Evolutionary conservation across 2,888 invertebrate species (phyloP).

Genomic region (Gerris lacustris): DNA sequence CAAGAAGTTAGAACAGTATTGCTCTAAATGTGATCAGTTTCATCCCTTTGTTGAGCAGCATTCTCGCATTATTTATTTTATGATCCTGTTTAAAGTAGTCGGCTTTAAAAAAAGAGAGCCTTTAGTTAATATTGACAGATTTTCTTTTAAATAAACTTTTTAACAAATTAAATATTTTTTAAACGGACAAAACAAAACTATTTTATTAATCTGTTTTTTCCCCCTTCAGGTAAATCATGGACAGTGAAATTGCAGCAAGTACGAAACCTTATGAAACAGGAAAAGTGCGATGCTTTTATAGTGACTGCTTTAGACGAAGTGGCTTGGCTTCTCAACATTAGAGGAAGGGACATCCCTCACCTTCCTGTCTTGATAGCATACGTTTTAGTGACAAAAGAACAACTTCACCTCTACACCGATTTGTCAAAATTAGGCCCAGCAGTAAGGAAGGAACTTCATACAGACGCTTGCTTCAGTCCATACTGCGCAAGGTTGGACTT

Average conservation of each 20-base stretch:
- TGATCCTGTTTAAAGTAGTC: no score
- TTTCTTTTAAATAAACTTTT: no score
- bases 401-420: slow-evolving; percentile 58
- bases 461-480: slow-evolving; percentile 47
- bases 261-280: slow-evolving; percentile 47
- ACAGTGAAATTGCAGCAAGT: slow-evolving; percentile 58
- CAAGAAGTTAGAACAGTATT: no score
- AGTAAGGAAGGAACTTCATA: slow-evolving; percentile 40
- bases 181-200: no score
- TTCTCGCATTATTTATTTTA: no score
- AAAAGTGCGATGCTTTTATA: slow-evolving; percentile 63
- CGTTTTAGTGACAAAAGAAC: slow-evolving; percentile 51
- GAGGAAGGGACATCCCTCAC: slow-evolving; percentile 71
- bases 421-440: slow-evolving; percentile 45
- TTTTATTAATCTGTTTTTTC: no score
- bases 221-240: slow-evolving; percentile 51
- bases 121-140: no score
- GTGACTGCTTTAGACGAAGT: slow-evolving; percentile 77
- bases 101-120: no score
- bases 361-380: slow-evolving; percentile 70
- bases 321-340: slow-evolving; percentile 76
- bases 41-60: no score
- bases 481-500: slow-evolving; percentile 48
- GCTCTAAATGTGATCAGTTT: no score
- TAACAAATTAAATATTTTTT: no score